Conservation (phyloP, 2,888 invertebrate genomes). For the Dryocosmus kuriphilus region DNA sequence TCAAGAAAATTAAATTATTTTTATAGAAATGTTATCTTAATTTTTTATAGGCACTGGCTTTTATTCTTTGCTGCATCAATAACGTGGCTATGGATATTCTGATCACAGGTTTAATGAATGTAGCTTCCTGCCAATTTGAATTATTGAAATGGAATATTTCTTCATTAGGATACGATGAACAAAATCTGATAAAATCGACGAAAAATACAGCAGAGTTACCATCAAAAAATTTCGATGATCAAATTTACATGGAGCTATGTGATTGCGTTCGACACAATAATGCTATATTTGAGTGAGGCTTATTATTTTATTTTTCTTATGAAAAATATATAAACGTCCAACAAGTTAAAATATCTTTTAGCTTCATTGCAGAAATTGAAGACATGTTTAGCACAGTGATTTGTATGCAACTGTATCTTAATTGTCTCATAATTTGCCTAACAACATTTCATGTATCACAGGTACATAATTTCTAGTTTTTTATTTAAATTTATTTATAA, state of each 20-base stretch:
- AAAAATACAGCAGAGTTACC: too few species aligned
- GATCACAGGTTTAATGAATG: constrained; percentile 63
- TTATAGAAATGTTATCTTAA: not conserved
- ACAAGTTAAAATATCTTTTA: constrained; percentile 44
- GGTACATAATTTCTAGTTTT: constrained; percentile 48
- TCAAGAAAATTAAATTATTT: too few species aligned
- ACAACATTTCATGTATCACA: constrained; percentile 65
- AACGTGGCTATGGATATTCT: constrained; percentile 68
- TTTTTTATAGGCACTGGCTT: constrained; percentile 55
- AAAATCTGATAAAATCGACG: too few species aligned
- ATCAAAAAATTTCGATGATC: too few species aligned
- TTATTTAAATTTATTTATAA: too few species aligned
- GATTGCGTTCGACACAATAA: constrained; percentile 24
- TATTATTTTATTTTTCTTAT: too few species aligned
- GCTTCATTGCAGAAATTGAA: constrained; percentile 63
- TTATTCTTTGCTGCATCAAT: constrained; percentile 61
- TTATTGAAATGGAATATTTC: constrained; percentile 61
- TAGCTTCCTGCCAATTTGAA: constrained; percentile 66
- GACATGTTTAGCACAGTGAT: constrained; percentile 63
- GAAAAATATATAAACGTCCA: too few species aligned
- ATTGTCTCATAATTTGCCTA: constrained; percentile 66
- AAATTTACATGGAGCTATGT: too few species aligned
- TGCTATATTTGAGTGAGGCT: not conserved
- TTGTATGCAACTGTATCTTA: constrained; percentile 63
- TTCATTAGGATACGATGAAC: constrained; percentile 45